Percentiles rank a stretch among this genome's conserved stretches.
These are phyloP conservation scores for Actenoides lindsayi DNA, from an alignment of 2,113 vertebrate genomes.

Conservation along the genomic window DNA sequence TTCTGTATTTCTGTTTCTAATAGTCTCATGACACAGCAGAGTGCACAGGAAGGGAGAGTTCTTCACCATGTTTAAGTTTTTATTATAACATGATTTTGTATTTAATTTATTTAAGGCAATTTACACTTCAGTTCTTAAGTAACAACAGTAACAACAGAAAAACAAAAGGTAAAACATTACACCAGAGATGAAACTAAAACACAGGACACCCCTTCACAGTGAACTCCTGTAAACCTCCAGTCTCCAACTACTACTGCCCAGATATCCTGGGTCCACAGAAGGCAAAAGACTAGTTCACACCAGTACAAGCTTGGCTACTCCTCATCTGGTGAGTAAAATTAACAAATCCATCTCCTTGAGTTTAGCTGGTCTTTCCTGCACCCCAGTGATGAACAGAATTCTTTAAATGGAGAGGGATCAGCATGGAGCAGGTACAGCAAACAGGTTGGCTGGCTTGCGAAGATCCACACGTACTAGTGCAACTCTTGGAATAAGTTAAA, in stretches of 20 bases:
- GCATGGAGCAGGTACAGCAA: slow-evolving; percentile 6
- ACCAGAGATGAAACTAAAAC: slow-evolving; percentile 64
- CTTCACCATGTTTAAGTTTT: slow-evolving; percentile 3
- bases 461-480: slow-evolving; percentile 1
- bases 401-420: slow-evolving; percentile 16
- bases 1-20: background rate
- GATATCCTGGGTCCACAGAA: background rate
- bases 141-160: slow-evolving; percentile 2
- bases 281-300: background rate
- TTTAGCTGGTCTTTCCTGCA: slow-evolving; percentile 29
- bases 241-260: background rate
- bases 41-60: background rate
- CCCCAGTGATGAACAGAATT: background rate
- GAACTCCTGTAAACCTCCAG: slow-evolving; percentile 59
- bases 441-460: slow-evolving; percentile 20
- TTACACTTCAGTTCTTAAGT: slow-evolving; percentile 71
- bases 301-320: background rate
- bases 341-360: background rate
- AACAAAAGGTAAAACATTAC: slow-evolving; percentile 52
- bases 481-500: slow-evolving; percentile 74
- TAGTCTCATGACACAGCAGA: background rate
- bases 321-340: background rate
- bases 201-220: slow-evolving; percentile 65
- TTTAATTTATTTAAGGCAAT: slow-evolving; percentile 79
- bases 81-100: slow-evolving; percentile 42